Base-by-base conservation (phyloP, 2,888 invertebrate species). In the Antitype chi region DNA sequence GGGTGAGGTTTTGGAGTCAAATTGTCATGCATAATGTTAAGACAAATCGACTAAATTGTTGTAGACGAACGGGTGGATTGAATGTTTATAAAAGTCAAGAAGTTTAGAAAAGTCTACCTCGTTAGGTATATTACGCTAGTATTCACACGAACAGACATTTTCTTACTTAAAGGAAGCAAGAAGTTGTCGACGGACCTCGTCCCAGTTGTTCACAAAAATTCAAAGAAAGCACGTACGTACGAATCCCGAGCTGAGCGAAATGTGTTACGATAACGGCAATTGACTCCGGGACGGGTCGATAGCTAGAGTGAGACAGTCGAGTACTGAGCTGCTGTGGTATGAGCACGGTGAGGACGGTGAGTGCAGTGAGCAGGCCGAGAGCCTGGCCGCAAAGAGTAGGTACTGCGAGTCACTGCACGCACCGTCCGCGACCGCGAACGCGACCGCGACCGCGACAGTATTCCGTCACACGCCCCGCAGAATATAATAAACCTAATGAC, bases 261-360 rank as follows among this genome's bases (percentile, higher is more conserved):
- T 81, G 82, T 78, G 78, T 79, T 74, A 82, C 71, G 64, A 78
- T 84, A 76, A 75, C 57, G 81, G 5, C 73, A 80, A 76, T 80
- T 80, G 76, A 79, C 60, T 76, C 32, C 38, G 53, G 74, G 62
- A 32, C 75, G 80, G 84, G 84, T 87, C 88, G 78, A 87, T 87
- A 78, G 77, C 63, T 60, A 76, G 84, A 78, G 73, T 57, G 84
- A 78, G 80, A 83, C 69, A 53, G 80, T 63, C 57, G 60, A 64
- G 67, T 49, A 62, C 53, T 70, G 66, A 75, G 66, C 74, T 62
- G 69, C 63, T 60, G 70, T 47, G 63, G 71, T 47, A 13, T n/a
- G 53, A 38, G 66, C 38, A 47, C 17, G 25, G 38, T 6, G 17
- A 76, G 53, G 49, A 17, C 13, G n/a, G 17, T 9, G 59, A 74